Base-by-base conservation (phyloP, 2,888 invertebrate genomes). In the Xanthorhoe spadicearia region DNA sequence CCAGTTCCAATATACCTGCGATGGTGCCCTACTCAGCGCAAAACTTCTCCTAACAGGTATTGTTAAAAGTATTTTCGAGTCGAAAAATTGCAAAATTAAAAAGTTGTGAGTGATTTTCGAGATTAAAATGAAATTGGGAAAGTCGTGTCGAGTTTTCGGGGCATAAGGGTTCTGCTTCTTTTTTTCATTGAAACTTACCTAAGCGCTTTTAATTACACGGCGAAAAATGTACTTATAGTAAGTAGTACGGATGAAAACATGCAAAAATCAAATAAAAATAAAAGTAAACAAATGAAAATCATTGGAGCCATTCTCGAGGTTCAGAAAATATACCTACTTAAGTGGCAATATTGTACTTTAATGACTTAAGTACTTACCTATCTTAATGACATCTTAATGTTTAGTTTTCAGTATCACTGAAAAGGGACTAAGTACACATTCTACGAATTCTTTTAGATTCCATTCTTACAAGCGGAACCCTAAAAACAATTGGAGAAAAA, bases 1-100 rank as follows among this genome's bases (percentile, higher is more conserved):
- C 13, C 88, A 89, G 63, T 92, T 87, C 59, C 83, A 84, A n/a
- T 92, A 92, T 64, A 81, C 77, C 62, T 92, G 92, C 54, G 92
- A 92, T 54, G 92, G 90, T 0, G 87, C 82, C 0, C 32, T 92
- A 7, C 18, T 91, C 1, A 83, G 84, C 0, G 72, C 83, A 0
- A 80, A 66, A 6, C 70, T 79, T 43, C 73, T 92, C 46, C 66
- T 91, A 10, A 90, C 92, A 62, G 84, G 92, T 90, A 49, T 58
- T 35, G 32, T 62, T 57, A 66, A 56, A 61, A 57, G 35, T 57
- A 57, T 54, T 48, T 54, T 23, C 51, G 17, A 64, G 50, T 46
- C n/a, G 54, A 43, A 64, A 59, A 57, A 51, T 38, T 60, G 46
- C 52, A 55, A 15, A 56, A 51, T 60, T 52, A 63, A 56, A 67